A percentile compares a stretch with the other conserved stretches of the same genome.
Conservation (phyloP, 2,113 vertebrate species). For the Perccottus glenii region DNA sequence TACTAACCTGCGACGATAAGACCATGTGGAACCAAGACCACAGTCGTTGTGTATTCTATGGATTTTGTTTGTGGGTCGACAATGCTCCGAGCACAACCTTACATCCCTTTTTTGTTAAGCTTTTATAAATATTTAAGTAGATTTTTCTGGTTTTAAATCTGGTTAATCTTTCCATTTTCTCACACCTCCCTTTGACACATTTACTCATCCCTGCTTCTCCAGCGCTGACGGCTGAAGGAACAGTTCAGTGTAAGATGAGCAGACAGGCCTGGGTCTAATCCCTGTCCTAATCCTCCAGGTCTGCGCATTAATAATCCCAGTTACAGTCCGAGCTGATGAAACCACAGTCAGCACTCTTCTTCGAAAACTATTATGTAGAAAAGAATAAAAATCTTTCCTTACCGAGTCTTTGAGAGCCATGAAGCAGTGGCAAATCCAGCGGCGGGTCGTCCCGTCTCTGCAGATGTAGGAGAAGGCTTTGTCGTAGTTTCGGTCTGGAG, state of each 20-base stretch:
- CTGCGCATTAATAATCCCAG: conserved; percentile 60
- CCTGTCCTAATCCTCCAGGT: conserved; percentile 58
- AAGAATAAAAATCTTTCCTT: conserved; percentile 52
- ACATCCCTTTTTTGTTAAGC: too few species aligned
- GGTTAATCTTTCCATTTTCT: too few species aligned
- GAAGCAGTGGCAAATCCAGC: conserved; percentile 96
- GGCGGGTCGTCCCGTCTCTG: conserved; percentile 89
- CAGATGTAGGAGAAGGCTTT: conserved; percentile 96
- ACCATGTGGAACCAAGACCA: too few species aligned
- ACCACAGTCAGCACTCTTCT: not conserved
- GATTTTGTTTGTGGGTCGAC: too few species aligned
- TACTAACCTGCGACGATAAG: too few species aligned
- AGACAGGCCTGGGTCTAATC: conserved; percentile 59
- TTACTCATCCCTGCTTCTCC: too few species aligned
- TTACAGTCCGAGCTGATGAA: conserved; percentile 31
- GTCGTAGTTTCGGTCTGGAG: conserved; percentile 92
- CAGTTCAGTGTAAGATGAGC: conserved; percentile 25
- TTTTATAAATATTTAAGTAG: too few species aligned
- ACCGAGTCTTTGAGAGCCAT: conserved; percentile 94
- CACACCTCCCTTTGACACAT: too few species aligned
- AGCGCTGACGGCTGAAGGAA: too few species aligned
- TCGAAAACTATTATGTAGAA: not conserved
- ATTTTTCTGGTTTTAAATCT: too few species aligned
- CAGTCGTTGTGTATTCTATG: too few species aligned
- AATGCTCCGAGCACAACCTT: too few species aligned